phyloP scores from a whole-genome alignment of 2,797 vertebrate species.

The Acestrorhynchus altus region DNA sequence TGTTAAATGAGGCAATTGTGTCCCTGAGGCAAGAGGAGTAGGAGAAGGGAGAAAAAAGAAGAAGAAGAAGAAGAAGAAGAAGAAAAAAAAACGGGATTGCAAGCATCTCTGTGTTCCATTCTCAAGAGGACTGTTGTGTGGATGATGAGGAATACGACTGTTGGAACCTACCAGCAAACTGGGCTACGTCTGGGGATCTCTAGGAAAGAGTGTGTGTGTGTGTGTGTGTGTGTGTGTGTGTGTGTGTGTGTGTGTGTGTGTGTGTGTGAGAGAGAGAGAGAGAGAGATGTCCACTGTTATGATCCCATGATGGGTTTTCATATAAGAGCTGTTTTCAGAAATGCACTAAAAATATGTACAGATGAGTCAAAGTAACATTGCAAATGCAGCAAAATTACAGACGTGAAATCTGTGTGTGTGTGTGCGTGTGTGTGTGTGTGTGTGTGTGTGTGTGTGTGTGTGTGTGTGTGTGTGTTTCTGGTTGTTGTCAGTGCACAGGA shows the following conservation, averaged over 20 bases:
- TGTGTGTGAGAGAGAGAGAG: constrained; percentile 1
- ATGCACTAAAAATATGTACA: background rate
- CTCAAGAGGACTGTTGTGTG: constrained; percentile 38
- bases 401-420: background rate
- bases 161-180: constrained; percentile 36
- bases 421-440: background rate
- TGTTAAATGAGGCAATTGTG: constrained; percentile 85
- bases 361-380: background rate
- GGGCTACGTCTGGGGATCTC: constrained; percentile 27
- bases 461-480: background rate
- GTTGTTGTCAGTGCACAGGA: background rate
- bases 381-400: background rate
- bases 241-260: too few relatives aligned
- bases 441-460: background rate
- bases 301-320: background rate
- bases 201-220: too few relatives aligned
- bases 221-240: too few relatives aligned
- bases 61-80: background rate
- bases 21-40: constrained; percentile 73
- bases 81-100: constrained; percentile 7
- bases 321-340: background rate
- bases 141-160: constrained; percentile 45
- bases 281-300: background rate
- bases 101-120: constrained; percentile 23
- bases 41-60: background rate